phyloP scores from a whole-genome alignment of 2,888 invertebrate genomes.

The Lasioglossum figueresi region DNA sequence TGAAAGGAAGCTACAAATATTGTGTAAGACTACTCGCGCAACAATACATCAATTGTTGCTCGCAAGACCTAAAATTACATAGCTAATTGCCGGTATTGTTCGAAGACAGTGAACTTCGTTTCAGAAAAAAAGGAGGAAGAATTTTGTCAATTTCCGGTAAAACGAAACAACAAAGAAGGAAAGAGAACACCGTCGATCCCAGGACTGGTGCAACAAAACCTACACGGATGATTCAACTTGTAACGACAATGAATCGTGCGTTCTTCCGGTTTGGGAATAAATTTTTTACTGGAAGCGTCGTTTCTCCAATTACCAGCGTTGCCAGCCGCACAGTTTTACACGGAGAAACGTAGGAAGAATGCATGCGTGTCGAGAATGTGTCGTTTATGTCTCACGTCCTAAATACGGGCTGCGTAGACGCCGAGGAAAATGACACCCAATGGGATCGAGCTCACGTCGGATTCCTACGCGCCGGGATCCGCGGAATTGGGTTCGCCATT shows the following conservation, averaged over 20 bases:
- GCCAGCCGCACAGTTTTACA: constrained; percentile 14
- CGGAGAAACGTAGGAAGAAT: constrained; percentile 47
- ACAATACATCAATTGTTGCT: background rate
- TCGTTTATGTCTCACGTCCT: constrained; percentile 60
- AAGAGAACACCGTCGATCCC: background rate
- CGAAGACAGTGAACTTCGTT: background rate
- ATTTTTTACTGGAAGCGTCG: constrained; percentile 35
- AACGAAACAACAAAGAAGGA: background rate
- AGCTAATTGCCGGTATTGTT: background rate
- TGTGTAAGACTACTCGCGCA: background rate
- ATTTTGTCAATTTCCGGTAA: constrained; percentile 1
- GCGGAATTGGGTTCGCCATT: constrained; percentile 3
- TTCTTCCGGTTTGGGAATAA: constrained; percentile 31
- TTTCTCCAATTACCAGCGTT: constrained; percentile 43
- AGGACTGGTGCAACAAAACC: constrained; percentile 19
- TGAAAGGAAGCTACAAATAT: background rate
- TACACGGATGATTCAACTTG: background rate
- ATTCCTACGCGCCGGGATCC: background rate
- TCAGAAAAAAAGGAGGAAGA: background rate
- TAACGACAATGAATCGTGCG: constrained; percentile 50
- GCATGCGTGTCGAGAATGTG: constrained; percentile 53
- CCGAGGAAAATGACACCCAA: constrained; percentile 52
- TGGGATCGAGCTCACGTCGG: constrained; percentile 34
- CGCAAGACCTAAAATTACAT: background rate
- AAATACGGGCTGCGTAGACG: constrained; percentile 61